Conservation (phyloP, 2,113 vertebrate species). For the Dicentrarchus labrax region DNA sequence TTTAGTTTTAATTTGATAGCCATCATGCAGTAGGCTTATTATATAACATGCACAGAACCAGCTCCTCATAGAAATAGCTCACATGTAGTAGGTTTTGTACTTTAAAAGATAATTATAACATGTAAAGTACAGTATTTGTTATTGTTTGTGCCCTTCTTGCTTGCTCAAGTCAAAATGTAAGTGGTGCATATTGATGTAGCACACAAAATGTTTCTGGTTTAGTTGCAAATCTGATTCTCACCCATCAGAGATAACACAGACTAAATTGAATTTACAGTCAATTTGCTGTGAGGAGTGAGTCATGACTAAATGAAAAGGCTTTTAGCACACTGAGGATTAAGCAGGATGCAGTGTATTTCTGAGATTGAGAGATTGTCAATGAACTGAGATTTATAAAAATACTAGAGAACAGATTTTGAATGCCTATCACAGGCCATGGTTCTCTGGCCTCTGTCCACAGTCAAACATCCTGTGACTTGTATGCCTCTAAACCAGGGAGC, state of each 20-base stretch:
- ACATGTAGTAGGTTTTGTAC: background rate
- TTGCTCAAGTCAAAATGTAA: conserved; percentile 16
- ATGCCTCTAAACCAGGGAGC: background rate
- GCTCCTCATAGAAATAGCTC: background rate
- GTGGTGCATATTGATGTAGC: conserved; percentile 16
- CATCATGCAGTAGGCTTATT: conserved; percentile 1
- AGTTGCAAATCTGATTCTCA: conserved; percentile 51
- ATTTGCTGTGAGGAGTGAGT: conserved; percentile 64
- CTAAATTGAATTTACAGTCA: conserved; percentile 63
- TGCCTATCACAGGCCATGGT: background rate
- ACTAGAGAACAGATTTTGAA: conserved; percentile 11
- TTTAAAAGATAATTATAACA: background rate
- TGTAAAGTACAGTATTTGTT: background rate
- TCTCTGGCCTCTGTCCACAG: background rate
- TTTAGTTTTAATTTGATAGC: conserved; percentile 8
- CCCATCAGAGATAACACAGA: conserved; percentile 43
- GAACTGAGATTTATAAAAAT: conserved; percentile 33
- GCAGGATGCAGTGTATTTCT: conserved; percentile 12
- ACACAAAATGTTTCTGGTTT: conserved; percentile 22
- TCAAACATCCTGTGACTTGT: background rate
- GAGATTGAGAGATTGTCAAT: conserved; percentile 26
- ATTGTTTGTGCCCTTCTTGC: background rate
- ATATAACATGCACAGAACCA: conserved; percentile 1
- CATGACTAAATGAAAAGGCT: conserved; percentile 69
- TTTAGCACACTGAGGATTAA: conserved; percentile 63